phyloP scores from a whole-genome alignment of 1,140 invertebrate genomes.

The Batillaria attramentaria region DNA sequence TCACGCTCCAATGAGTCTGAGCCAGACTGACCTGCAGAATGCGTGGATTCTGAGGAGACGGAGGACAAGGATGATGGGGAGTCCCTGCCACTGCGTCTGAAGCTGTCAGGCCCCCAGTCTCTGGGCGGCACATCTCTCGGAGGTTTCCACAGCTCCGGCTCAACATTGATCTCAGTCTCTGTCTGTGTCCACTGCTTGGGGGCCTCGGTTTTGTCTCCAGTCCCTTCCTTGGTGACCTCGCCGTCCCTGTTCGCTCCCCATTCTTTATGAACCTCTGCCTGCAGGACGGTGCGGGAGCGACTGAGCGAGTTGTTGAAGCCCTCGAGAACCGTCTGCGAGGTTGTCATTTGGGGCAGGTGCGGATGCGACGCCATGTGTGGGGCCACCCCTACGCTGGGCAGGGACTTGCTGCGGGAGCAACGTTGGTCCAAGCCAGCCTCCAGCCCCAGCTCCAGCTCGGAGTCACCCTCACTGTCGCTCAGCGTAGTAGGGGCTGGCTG shows the following conservation, averaged over 20 bases:
- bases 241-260: constrained; percentile 51
- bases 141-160: neutral
- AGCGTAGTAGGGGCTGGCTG: neutral
- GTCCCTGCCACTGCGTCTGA: constrained; percentile 18
- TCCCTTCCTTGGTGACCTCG: constrained; percentile 14
- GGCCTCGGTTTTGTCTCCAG: constrained; percentile 13
- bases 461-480: constrained; percentile 5
- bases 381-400: constrained; percentile 41
- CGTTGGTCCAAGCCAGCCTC: neutral
- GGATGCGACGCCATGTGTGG: neutral
- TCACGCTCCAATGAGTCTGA: constrained; percentile 60
- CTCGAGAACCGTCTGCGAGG: constrained; percentile 12
- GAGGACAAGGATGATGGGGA: constrained; percentile 49
- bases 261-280: constrained; percentile 66
- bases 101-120: constrained; percentile 15
- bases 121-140: neutral
- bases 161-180: neutral
- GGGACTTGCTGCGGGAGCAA: constrained; percentile 51
- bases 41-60: constrained; percentile 47
- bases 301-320: constrained; percentile 34
- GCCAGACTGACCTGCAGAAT: constrained; percentile 43
- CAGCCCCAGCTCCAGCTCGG: constrained; percentile 2
- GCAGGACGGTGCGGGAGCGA: constrained; percentile 61
- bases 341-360: neutral
- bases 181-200: neutral